Conservation (phyloP, 2,888 invertebrate species). For the Pycnomerus fuliginosus region DNA sequence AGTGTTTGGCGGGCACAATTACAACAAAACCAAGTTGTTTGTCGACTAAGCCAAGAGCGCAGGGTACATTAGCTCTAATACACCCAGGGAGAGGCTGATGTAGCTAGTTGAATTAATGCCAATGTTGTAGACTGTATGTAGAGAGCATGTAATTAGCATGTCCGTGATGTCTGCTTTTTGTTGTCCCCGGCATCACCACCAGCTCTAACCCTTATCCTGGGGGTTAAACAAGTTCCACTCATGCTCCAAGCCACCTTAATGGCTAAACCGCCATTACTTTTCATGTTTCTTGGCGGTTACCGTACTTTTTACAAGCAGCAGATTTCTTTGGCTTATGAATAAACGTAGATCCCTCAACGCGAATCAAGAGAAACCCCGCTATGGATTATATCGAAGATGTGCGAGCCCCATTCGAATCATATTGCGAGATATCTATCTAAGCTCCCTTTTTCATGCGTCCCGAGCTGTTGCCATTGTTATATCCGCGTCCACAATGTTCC, state of each 20-base stretch:
- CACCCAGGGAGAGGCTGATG: conserved; percentile 48
- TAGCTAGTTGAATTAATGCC: conserved; percentile 53
- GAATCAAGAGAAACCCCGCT: conserved; percentile 46
- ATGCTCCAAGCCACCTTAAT: conserved; percentile 17
- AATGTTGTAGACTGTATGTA: conserved; percentile 53
- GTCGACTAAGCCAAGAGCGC: conserved; percentile 46
- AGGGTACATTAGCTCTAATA: conserved; percentile 50
- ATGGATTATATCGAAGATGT: conserved; percentile 46
- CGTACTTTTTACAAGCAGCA: conserved; percentile 1
- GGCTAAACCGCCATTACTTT: conserved; percentile 28
- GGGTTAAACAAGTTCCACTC: conserved; percentile 32
- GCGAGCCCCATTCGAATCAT: conserved; percentile 48
- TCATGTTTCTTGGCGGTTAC: conserved; percentile 14
- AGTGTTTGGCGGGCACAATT: conserved; percentile 50
- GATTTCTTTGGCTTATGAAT: conserved; percentile 41
- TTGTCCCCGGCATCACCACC: conserved; percentile 43
- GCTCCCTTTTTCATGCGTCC: conserved; percentile 44
- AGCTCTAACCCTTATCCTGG: conserved; percentile 45
- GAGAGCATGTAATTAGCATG: conserved; percentile 55
- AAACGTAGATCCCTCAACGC: conserved; percentile 41
- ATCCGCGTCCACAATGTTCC: conserved; percentile 35
- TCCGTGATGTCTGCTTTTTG: conserved; percentile 54
- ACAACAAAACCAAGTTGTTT: conserved; percentile 52
- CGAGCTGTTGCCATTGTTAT: conserved; percentile 45
- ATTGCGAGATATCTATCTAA: conserved; percentile 49